These are phyloP conservation scores for Daktulosphaira vitifoliae DNA, from an alignment of 1,140 invertebrate genomes.

Conservation along the genomic window DNA sequence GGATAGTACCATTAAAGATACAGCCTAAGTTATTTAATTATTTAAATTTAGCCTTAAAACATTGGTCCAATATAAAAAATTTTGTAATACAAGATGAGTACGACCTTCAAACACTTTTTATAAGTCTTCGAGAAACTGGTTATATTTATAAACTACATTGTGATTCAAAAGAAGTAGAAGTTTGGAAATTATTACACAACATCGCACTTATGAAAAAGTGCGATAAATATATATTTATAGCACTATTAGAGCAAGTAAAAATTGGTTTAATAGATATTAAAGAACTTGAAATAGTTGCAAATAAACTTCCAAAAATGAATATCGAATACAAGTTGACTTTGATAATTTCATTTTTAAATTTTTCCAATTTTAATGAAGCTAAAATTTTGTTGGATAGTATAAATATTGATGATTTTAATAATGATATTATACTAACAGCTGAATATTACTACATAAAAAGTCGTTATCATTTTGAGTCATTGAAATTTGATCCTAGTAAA, in stretches of 20 bases:
- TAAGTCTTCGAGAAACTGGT: slow-evolving; percentile 10
- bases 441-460: slow-evolving; percentile 22
- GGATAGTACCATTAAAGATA: slow-evolving; percentile 24
- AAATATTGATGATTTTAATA: neutral
- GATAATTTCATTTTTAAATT: slow-evolving; percentile 8
- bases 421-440: slow-evolving; percentile 7
- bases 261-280: neutral
- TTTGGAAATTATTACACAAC: slow-evolving; percentile 23
- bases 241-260: slow-evolving; percentile 6
- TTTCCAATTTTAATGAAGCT: slow-evolving; percentile 12
- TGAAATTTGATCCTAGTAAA: neutral
- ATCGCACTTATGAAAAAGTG: neutral
- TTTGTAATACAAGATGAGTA: slow-evolving; percentile 1
- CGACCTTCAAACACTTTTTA: slow-evolving; percentile 8
- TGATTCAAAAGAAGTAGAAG: slow-evolving; percentile 21
- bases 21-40: slow-evolving; percentile 15
- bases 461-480: slow-evolving; percentile 12
- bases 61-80: slow-evolving; percentile 11
- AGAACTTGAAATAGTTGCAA: slow-evolving; percentile 3
- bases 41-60: neutral
- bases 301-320: neutral
- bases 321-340: slow-evolving; percentile 16
- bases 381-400: slow-evolving; percentile 2
- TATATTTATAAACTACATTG: slow-evolving; percentile 14
- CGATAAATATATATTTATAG: slow-evolving; percentile 16